Base-by-base conservation (phyloP, 2,797 vertebrate species). In the Dermochelys coriacea region DNA sequence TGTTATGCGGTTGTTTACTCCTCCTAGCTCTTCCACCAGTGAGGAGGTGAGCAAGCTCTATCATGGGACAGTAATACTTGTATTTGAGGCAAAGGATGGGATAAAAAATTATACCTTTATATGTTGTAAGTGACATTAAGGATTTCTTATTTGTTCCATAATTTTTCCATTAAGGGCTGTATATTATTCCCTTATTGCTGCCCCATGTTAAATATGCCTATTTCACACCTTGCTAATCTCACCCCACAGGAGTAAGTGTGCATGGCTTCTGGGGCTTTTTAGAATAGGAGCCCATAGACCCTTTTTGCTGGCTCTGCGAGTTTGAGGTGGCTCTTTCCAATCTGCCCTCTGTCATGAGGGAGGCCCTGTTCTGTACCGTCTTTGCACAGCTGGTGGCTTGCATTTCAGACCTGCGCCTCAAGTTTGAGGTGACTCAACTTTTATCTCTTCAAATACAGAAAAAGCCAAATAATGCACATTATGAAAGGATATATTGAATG, bases 321-420 rank as follows among this genome's bases (percentile, higher is more conserved):
- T 29, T 71, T 27, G 75, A 61, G 21, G 3, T 2, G 27, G 71
- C 80, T 61, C 12, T 34, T 82, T 82, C 18, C 1, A 0, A 8
- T n/a, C 2, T 15, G 77, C 54, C 80, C 74, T n/a, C 64, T n/a
- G 52, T 47, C 59, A 47, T 75, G 59, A 74, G 81, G 8, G 50
- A 0, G 0, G 47, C 34, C 4, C 6, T 45, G 41, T 51, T 50
- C 27, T 59, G 82, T 41, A 31, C 41, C 27, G 47, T 1, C 61
- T 71, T 37, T 25, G 0, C 4, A 4, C 11, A 64, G 27, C 45
- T 77, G 15, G 7, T 27, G 16, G 27, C 25, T 77, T 31, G 29
- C 74, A 47, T 77, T 77, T 45, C 41, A 47, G 41, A 16, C 14
- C 45, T 75, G 41, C 45, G 41, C 21, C 14, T 75, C 8, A 27